Percentiles rank a stretch among this genome's conserved stretches.
These are phyloP conservation scores for Ibidorhyncha struthersii DNA, from an alignment of 2,113 vertebrate genomes.

Conservation along the genomic window DNA sequence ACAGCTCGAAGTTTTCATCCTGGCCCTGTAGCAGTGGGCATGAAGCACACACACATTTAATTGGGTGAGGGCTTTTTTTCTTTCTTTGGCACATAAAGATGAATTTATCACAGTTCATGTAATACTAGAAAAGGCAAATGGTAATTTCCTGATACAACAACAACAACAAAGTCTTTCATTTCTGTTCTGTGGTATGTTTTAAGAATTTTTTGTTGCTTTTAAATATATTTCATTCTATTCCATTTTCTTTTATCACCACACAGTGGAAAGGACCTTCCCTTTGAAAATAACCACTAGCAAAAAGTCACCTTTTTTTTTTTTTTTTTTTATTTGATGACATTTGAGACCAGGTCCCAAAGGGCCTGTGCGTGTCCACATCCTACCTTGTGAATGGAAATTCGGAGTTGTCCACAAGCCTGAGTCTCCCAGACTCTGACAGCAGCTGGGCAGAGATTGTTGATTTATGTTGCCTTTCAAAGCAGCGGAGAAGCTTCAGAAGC, in stretches of 20 bases:
- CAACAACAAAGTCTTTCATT: not conserved
- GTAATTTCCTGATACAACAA: not conserved
- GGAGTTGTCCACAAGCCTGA: not conserved
- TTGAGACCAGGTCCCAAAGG: not conserved
- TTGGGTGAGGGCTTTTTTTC: not conserved
- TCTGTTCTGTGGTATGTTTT: not conserved
- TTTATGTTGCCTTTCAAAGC: accelerated
- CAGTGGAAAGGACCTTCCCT: not conserved
- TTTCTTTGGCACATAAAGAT: not conserved
- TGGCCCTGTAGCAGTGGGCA: not conserved
- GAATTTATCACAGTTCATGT: not conserved
- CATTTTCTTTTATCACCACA: not conserved
- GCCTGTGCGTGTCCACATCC: not conserved
- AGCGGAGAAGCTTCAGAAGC: not conserved
- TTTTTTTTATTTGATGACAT: not conserved
- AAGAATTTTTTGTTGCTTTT: not conserved
- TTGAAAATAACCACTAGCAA: not conserved
- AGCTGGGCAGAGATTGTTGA: not conserved
- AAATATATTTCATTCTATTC: not conserved
- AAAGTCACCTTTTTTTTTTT: not conserved
- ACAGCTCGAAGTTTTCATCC: not conserved
- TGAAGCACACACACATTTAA: not conserved
- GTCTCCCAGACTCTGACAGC: not conserved
- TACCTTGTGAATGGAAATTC: not conserved
- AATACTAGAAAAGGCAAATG: not conserved